Evolutionary conservation across 2,888 invertebrate species (phyloP).

Genomic region (Macroteleia sp.): DNA sequence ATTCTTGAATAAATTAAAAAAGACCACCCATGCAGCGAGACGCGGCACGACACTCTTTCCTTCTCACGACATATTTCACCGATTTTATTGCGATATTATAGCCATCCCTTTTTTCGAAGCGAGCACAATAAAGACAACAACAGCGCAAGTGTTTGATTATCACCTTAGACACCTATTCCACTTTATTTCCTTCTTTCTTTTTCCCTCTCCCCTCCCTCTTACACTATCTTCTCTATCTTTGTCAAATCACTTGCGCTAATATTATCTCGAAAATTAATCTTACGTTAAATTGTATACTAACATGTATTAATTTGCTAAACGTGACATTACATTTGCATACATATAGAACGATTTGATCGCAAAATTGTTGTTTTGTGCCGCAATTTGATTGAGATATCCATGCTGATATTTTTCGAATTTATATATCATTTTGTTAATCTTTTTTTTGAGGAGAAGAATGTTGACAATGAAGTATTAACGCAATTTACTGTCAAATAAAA

Average conservation of each 20-base stretch:
- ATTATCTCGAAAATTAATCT: conserved; percentile 36
- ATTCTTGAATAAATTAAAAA: conserved; percentile 60
- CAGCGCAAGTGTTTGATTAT: conserved; percentile 51
- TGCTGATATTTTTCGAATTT: not conserved
- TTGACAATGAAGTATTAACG: not conserved
- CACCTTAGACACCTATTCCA: conserved; percentile 41
- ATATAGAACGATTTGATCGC: conserved; percentile 9
- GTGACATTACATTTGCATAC: conserved; percentile 25
- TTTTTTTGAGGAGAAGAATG: not conserved
- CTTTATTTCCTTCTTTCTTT: conserved; percentile 3
- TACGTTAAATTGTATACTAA: conserved; percentile 24
- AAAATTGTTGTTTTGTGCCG: not conserved
- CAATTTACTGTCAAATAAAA: not conserved
- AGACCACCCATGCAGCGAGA: conserved; percentile 49
- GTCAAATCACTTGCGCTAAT: conserved; percentile 8
- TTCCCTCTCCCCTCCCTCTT: not conserved
- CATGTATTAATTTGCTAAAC: conserved; percentile 31
- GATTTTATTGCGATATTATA: conserved; percentile 65
- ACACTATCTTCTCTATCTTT: not conserved
- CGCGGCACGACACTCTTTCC: conserved; percentile 59
- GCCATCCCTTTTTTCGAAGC: conserved; percentile 56
- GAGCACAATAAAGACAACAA: conserved; percentile 61
- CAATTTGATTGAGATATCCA: conserved; percentile 14
- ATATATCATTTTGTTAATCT: not conserved
- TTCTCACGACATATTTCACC: conserved; percentile 71